These are phyloP conservation scores for Temnothorax rugatulus DNA, from an alignment of 2,888 invertebrate species.

Conservation along the genomic window DNA sequence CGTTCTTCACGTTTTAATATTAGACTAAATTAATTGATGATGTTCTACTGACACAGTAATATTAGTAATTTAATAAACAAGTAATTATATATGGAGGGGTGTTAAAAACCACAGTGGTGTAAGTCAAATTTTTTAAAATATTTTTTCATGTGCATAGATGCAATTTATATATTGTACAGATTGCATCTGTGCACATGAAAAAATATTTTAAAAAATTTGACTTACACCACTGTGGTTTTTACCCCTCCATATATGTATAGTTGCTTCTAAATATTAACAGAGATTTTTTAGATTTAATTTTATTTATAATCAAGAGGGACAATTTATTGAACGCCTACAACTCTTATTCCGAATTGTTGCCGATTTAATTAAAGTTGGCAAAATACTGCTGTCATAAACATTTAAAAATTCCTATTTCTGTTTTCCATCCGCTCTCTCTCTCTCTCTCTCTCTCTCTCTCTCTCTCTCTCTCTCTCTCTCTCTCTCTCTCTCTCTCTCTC, in stretches of 20 bases:
- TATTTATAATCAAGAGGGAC: not conserved
- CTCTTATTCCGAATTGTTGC: not conserved
- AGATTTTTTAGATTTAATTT: not conserved
- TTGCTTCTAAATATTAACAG: not conserved
- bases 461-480: not conserved
- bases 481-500: not conserved
- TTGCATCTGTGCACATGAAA: too few species aligned
- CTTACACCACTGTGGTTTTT: too few species aligned
- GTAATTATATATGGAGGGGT: too few species aligned
- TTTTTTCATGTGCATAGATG: too few species aligned
- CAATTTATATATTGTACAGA: too few species aligned
- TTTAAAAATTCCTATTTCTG: not conserved
- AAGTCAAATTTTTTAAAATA: too few species aligned
- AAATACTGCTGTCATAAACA: conserved; percentile 14
- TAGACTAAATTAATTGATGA: not conserved
- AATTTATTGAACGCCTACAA: not conserved
- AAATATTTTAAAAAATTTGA: too few species aligned
- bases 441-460: not conserved
- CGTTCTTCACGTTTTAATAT: not conserved
- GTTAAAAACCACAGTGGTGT: too few species aligned
- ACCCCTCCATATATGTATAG: too few species aligned
- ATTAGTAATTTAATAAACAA: conserved; percentile 1
- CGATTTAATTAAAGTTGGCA: conserved; percentile 22
- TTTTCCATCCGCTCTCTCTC: not conserved
- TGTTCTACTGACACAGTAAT: not conserved